phyloP scores from a whole-genome alignment of 2,113 vertebrate genomes.

The Apus apus region DNA sequence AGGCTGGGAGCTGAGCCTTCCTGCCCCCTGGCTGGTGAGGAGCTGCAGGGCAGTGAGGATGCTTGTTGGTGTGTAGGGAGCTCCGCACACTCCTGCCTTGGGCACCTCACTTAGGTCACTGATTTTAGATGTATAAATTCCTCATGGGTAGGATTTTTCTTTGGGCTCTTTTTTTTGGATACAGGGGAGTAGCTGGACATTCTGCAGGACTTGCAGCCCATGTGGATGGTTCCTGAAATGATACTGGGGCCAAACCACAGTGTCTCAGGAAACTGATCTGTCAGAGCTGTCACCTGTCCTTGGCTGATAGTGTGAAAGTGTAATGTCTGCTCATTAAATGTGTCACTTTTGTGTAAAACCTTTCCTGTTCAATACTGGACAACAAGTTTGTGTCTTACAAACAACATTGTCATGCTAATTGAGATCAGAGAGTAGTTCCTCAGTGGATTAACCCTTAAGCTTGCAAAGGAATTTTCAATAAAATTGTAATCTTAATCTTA shows the following conservation, averaged over 20 bases:
- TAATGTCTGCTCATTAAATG: not conserved
- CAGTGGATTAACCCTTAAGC: not conserved
- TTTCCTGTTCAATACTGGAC: not conserved
- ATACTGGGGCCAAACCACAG: not conserved
- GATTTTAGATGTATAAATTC: not conserved
- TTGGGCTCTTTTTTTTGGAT: not conserved
- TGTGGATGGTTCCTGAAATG: not conserved
- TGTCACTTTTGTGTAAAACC: not conserved
- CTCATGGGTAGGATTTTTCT: not conserved
- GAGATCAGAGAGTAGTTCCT: not conserved
- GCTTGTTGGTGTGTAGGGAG: not conserved
- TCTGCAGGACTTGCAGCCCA: not conserved
- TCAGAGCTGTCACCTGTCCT: not conserved
- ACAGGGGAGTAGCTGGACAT: no score
- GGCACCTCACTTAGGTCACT: not conserved
- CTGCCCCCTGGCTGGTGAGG: not conserved
- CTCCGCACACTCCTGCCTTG: not conserved
- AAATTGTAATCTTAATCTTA: not conserved
- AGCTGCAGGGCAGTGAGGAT: not conserved
- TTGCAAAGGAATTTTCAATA: not conserved
- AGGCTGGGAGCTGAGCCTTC: not conserved
- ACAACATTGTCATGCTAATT: rapidly evolving
- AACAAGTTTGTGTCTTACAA: not conserved
- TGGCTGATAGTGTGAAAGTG: not conserved
- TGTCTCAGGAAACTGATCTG: not conserved